Percentiles rank a stretch among this genome's conserved stretches.
phyloP scores from a whole-genome alignment of 1,140 invertebrate species.

The Parasteatoda tepidariorum region DNA sequence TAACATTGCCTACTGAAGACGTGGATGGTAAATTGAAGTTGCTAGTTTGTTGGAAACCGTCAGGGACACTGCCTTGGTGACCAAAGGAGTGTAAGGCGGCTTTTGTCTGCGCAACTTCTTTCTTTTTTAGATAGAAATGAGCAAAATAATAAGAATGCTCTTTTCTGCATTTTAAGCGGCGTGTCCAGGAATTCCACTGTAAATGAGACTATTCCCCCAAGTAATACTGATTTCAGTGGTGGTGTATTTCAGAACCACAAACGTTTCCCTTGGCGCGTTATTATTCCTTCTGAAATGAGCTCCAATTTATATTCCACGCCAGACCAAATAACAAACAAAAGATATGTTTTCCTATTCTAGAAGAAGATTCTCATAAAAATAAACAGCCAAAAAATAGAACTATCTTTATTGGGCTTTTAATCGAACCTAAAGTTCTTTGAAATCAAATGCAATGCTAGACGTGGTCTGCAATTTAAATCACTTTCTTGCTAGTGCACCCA shows the following conservation, averaged over 20 bases:
- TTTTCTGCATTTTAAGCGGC: conserved; percentile 42
- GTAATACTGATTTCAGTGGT: background rate
- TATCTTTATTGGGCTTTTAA: background rate
- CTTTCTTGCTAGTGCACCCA: no score
- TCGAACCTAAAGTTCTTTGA: no score
- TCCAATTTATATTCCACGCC: background rate
- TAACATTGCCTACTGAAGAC: conserved; percentile 19
- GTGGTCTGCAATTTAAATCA: no score
- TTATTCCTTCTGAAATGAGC: conserved; percentile 1
- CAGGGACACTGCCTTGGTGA: conserved; percentile 5
- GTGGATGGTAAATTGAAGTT: conserved; percentile 25
- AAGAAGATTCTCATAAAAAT: background rate
- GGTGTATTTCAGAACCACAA: background rate
- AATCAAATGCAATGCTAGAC: no score
- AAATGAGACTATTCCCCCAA: conserved; percentile 27
- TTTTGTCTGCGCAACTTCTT: background rate
- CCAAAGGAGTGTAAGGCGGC: background rate
- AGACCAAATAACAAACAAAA: background rate
- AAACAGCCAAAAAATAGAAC: background rate
- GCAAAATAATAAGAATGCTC: conserved; percentile 13
- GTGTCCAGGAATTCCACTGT: background rate
- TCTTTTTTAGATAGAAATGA: background rate
- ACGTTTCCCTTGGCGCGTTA: background rate
- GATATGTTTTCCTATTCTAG: background rate
- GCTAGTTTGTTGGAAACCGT: background rate